phyloP scores from a whole-genome alignment of 64 coral and sea anemone species.

The Acropora yongei region DNA sequence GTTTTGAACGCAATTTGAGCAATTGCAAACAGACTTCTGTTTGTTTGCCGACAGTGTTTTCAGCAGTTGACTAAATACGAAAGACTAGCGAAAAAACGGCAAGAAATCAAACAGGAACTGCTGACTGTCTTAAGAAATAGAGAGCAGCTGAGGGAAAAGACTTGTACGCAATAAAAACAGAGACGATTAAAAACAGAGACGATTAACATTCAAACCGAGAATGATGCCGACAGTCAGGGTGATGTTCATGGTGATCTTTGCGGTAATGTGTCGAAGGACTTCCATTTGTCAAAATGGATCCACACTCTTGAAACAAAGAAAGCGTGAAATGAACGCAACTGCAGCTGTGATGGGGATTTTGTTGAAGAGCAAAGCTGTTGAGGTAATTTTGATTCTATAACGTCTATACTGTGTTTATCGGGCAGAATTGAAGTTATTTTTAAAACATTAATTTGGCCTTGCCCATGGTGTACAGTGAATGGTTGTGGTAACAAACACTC shows the following conservation, averaged over 20 bases:
- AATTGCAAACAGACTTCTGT: too few species aligned
- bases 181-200: background rate
- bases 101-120: constrained; percentile 24
- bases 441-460: too few species aligned
- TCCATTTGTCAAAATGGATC: constrained; percentile 19
- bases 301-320: constrained; percentile 69
- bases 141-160: background rate
- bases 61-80: too few species aligned
- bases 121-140: background rate
- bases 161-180: background rate
- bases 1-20: too few species aligned
- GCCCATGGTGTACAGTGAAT: too few species aligned
- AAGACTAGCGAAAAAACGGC: background rate
- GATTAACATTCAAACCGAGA: constrained; percentile 12
- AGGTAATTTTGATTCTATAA: constrained; percentile 36
- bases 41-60: too few species aligned
- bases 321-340: background rate
- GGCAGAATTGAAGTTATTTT: too few species aligned
- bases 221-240: background rate
- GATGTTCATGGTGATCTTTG: background rate
- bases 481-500: too few species aligned
- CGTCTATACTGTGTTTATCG: too few species aligned
- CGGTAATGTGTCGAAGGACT: background rate
- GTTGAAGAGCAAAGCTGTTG: constrained; percentile 58
- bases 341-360: constrained; percentile 13